Evolutionary conservation across 2,113 vertebrate species (phyloP).

Genomic region (Lota lota): DNA sequence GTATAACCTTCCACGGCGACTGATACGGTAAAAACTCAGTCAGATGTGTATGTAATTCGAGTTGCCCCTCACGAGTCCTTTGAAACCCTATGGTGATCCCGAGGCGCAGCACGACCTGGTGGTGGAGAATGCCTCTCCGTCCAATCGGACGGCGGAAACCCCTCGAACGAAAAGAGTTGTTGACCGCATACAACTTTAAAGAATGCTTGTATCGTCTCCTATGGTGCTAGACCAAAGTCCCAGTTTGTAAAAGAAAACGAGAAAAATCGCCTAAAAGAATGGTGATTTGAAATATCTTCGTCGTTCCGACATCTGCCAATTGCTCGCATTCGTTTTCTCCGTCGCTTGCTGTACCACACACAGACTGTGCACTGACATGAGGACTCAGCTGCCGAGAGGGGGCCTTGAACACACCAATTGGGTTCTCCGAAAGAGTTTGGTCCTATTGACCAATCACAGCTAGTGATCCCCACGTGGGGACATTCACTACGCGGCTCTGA

Average conservation of each 20-base stretch:
- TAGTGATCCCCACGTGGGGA: conserved; percentile 78
- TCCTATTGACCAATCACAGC: conserved; percentile 63
- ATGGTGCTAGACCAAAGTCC: conserved; percentile 11
- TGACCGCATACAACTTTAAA: conserved; percentile 45
- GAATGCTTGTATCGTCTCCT: conserved; percentile 37
- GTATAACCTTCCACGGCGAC: conserved; percentile 24
- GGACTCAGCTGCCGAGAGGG: conserved; percentile 81
- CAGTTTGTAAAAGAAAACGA: conserved; percentile 35
- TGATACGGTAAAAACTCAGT: conserved; percentile 26
- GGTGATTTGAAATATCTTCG: conserved; percentile 35
- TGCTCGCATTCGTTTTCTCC: conserved; percentile 56
- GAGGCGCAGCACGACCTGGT: conserved; percentile 33
- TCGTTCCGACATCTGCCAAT: conserved; percentile 47
- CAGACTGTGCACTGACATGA: conserved; percentile 81
- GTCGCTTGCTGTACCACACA: conserved; percentile 79
- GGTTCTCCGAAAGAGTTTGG: conserved; percentile 58
- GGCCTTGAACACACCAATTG: conserved; percentile 72
- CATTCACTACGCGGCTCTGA: conserved; percentile 36
- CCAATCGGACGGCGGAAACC: conserved; percentile 45
- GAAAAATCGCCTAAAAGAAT: conserved; percentile 11
- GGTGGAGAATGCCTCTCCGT: conserved; percentile 47
- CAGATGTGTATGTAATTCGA: conserved; percentile 24
- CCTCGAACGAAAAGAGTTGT: conserved; percentile 40
- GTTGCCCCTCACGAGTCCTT: conserved; percentile 41
- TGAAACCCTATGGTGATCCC: conserved; percentile 44